Evolutionary conservation across 2,797 vertebrate genomes (phyloP).

Genomic region (Mus minutoides): DNA sequence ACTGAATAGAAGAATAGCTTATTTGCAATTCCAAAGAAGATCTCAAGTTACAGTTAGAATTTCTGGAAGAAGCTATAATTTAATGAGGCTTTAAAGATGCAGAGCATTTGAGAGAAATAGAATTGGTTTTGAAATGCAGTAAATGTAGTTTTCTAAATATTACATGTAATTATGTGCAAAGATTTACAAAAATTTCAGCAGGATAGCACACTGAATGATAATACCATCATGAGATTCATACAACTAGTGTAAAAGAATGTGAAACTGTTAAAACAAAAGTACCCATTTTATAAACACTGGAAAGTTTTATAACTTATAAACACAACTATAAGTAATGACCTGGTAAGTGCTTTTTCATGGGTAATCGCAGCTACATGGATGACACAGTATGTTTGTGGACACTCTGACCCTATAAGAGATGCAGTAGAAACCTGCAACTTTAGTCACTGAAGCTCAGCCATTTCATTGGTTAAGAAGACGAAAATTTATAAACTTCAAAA

Average conservation of each 20-base stretch:
- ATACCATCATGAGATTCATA: background rate
- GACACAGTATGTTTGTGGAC: background rate
- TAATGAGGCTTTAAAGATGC: background rate
- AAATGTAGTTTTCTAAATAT: background rate
- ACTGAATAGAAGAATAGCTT: background rate
- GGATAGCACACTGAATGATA: background rate
- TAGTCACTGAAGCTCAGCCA: background rate
- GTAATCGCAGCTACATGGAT: background rate
- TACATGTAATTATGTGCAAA: background rate
- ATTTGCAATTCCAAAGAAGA: background rate
- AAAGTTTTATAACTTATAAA: background rate
- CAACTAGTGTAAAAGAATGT: background rate
- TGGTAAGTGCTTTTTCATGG: background rate
- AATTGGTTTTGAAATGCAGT: background rate
- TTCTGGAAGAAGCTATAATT: conserved; percentile 14
- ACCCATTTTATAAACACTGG: background rate
- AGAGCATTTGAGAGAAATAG: background rate
- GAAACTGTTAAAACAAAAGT: background rate
- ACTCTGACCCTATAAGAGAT: background rate
- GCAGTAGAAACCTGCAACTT: background rate
- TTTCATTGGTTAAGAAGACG: background rate
- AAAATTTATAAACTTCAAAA: background rate
- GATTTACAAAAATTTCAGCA: background rate
- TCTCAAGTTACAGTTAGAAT: background rate
- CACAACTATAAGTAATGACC: background rate